These are phyloP conservation scores for Asbolus verrucosus DNA, from an alignment of 1,140 invertebrate genomes.

Conservation along the genomic window DNA sequence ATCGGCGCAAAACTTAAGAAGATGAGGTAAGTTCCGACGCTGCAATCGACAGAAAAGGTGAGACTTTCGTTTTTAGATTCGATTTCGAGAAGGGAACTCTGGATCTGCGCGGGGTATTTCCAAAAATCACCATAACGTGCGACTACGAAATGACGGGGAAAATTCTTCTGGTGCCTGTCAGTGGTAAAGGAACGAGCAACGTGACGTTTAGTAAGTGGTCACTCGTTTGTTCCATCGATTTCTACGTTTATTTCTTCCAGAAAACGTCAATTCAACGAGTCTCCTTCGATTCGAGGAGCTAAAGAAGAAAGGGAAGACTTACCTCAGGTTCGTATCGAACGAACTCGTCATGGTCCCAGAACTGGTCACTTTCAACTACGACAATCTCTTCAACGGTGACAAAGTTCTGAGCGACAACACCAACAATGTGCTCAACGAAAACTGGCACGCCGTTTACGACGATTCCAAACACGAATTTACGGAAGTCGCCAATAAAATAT, in stretches of 20 bases:
- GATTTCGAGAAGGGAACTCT: conserved; percentile 4
- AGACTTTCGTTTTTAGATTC: background rate
- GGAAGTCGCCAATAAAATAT: background rate
- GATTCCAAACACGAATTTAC: conserved; percentile 10
- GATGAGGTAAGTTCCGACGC: background rate
- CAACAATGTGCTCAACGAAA: conserved; percentile 51
- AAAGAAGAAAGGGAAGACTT: background rate
- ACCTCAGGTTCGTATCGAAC: background rate
- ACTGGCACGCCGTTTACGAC: conserved; percentile 48
- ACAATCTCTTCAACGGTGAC: conserved; percentile 54
- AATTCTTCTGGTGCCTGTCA: background rate
- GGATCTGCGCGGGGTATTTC: background rate
- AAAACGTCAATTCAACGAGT: no score
- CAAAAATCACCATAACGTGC: background rate
- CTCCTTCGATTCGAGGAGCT: background rate
- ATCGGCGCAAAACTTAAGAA: background rate
- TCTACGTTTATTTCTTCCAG: no score
- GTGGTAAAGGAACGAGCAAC: background rate
- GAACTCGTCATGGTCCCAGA: conserved; percentile 11
- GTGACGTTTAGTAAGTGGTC: background rate
- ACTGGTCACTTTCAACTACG: conserved; percentile 32
- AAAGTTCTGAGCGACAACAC: conserved; percentile 50
- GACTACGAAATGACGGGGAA: conserved; percentile 1
- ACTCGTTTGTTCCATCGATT: no score
- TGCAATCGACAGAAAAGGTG: background rate